Conservation (phyloP, 2,113 vertebrate genomes). For the Cnemophilus loriae region DNA sequence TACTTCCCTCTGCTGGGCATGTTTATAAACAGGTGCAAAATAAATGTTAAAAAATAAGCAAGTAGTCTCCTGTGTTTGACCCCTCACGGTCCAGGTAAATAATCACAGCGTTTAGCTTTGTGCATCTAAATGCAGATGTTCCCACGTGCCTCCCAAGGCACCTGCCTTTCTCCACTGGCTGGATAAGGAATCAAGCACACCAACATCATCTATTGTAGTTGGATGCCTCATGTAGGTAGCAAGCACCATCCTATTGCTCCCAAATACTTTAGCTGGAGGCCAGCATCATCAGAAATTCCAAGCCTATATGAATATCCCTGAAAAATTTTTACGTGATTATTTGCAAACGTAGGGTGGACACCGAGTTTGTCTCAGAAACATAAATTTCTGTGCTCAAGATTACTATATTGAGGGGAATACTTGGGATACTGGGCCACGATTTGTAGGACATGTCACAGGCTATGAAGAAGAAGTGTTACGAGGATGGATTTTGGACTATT, state of each 20-base stretch:
- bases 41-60: not conserved
- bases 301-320: not conserved
- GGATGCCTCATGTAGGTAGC: not conserved
- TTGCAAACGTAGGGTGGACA: not conserved
- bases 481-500: not conserved
- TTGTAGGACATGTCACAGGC: not conserved
- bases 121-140: not conserved
- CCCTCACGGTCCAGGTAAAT: not conserved
- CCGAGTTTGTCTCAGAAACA: not conserved
- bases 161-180: not conserved
- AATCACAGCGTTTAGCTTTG: not conserved
- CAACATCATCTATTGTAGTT: not conserved
- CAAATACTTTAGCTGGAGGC: not conserved
- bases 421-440: not conserved
- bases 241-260: not conserved
- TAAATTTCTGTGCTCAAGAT: not conserved
- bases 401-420: not conserved
- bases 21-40: not conserved
- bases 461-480: not conserved
- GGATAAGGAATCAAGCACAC: not conserved
- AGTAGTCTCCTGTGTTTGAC: not conserved
- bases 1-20: conserved; percentile 51
- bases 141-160: not conserved
- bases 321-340: not conserved
- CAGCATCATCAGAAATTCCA: not conserved